Percentiles rank a stretch among this genome's conserved stretches.
Conservation (phyloP, 1,140 invertebrate species). For the Drosophila grimshawi region DNA sequence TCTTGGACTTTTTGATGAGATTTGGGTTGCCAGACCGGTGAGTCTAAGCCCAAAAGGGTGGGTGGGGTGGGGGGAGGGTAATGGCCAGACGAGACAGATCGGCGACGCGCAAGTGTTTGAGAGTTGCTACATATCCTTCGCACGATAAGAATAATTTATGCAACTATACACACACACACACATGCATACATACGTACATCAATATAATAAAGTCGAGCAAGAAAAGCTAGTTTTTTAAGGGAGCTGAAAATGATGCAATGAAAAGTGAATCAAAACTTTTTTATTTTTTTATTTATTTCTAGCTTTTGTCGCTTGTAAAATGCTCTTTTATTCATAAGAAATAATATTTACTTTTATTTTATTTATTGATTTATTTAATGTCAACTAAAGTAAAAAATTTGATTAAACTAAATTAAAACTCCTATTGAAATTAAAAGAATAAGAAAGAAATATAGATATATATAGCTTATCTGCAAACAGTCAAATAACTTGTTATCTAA, state of each 20-base stretch:
- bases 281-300: neutral
- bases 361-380: no score
- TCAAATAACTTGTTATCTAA: no score
- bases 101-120: constrained; percentile 68
- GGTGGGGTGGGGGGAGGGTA: no score
- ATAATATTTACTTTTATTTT: neutral
- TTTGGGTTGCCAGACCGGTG: constrained; percentile 25
- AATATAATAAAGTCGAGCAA: neutral
- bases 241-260: neutral
- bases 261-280: neutral
- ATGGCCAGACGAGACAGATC: constrained; percentile 62
- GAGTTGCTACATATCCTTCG: neutral
- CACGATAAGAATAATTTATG: constrained; percentile 35
- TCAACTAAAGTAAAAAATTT: no score
- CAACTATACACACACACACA: neutral
- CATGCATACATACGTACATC: neutral
- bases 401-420: no score
- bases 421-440: no score
- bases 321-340: no score
- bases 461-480: no score
- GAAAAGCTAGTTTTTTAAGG: neutral
- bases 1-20: constrained; percentile 42
- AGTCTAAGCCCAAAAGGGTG: constrained; percentile 13
- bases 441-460: no score
- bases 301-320: neutral